These are phyloP conservation scores for Patiria pectinifera DNA, from an alignment of 53 echinoderm and acorn worm species.

Conservation along the genomic window DNA sequence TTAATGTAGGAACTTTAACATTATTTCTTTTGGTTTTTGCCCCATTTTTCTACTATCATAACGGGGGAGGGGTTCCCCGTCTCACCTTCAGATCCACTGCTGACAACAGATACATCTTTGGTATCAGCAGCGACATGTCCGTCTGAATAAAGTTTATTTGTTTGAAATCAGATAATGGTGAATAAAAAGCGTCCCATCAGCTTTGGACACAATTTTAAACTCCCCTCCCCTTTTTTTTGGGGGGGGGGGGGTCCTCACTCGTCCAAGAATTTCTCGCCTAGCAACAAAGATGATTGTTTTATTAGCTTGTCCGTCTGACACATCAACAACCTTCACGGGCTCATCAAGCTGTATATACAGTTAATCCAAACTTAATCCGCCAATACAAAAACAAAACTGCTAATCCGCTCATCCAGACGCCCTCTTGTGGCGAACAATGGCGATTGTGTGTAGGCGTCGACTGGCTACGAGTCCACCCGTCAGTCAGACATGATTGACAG, in stretches of 20 bases:
- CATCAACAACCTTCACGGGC: not conserved
- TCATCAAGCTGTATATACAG: not conserved
- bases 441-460: slow-evolving; percentile 7
- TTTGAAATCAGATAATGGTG: too few relatives aligned
- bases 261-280: not conserved
- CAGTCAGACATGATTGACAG: slow-evolving; percentile 21
- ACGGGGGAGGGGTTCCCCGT: too few relatives aligned
- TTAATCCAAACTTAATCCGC: not conserved
- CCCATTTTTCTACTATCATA: too few relatives aligned
- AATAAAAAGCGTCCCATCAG: too few relatives aligned
- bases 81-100: too few relatives aligned
- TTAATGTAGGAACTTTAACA: too few relatives aligned
- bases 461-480: not conserved
- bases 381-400: not conserved
- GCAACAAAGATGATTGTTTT: not conserved
- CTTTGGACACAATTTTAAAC: not conserved
- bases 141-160: too few relatives aligned
- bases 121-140: too few relatives aligned
- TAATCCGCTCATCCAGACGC: not conserved
- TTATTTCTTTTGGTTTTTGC: too few relatives aligned
- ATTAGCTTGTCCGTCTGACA: not conserved
- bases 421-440: slow-evolving; percentile 17
- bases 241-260: not conserved
- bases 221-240: not conserved
- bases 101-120: too few relatives aligned